phyloP scores from a whole-genome alignment of 2,797 vertebrate genomes.

The Numenius phaeopus region DNA sequence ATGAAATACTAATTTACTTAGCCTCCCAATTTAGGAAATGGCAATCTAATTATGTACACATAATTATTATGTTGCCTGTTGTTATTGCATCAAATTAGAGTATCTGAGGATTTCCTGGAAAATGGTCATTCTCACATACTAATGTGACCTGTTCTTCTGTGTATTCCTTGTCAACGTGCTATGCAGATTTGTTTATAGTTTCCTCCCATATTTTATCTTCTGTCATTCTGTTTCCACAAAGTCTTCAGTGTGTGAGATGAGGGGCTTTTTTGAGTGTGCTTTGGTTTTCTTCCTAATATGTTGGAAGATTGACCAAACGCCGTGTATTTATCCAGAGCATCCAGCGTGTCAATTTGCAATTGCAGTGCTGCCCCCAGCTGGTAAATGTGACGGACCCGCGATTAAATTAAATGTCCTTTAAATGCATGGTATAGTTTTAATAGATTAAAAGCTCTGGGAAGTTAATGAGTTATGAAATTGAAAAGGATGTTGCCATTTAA shows the following conservation, averaged over 20 bases:
- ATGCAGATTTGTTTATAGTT: background rate
- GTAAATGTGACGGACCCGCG: slow-evolving; percentile 21
- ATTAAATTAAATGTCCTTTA: background rate
- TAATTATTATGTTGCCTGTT: background rate
- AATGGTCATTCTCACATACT: background rate
- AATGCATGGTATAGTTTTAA: background rate
- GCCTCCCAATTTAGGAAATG: background rate
- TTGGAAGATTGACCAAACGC: background rate
- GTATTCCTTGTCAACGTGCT: background rate
- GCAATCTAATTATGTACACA: background rate
- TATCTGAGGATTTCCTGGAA: background rate
- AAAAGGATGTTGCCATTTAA: background rate
- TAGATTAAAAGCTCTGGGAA: background rate
- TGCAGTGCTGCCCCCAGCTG: slow-evolving; percentile 85
- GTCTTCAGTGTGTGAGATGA: background rate
- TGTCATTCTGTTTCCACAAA: background rate
- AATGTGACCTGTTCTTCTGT: background rate
- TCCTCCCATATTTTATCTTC: background rate
- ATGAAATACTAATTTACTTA: background rate
- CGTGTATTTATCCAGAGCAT: background rate
- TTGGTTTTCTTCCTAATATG: background rate
- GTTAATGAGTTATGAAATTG: background rate
- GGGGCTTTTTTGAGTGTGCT: background rate
- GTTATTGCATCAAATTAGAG: background rate
- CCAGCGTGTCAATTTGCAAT: background rate